Evolutionary conservation across 64 coral and sea anemone species (phyloP).

Genomic region (Stichodactyla mertensii): DNA sequence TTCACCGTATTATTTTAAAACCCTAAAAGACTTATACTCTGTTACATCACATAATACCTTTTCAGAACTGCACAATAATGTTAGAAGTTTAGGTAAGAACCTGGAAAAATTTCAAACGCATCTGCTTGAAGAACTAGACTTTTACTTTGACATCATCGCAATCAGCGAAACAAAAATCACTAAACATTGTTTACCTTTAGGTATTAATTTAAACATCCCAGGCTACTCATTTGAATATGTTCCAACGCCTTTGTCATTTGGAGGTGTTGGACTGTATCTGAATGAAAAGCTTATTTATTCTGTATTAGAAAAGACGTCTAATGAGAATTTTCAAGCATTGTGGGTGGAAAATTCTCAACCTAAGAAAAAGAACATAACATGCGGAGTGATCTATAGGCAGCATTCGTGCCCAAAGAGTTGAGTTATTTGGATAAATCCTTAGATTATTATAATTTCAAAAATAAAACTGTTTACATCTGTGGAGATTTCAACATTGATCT

Average conservation of each 20-base stretch:
- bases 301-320: not conserved
- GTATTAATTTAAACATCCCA: slow-evolving; percentile 5
- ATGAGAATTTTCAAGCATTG: too few species aligned
- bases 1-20: slow-evolving; percentile 15
- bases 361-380: too few species aligned
- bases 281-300: slow-evolving; percentile 8
- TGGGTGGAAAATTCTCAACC: too few species aligned
- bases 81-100: slow-evolving; percentile 22
- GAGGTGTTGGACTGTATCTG: slow-evolving; percentile 29
- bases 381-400: too few species aligned
- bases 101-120: slow-evolving; percentile 26
- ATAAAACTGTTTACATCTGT: too few species aligned
- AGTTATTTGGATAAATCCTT: too few species aligned
- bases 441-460: too few species aligned
- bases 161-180: slow-evolving; percentile 29
- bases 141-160: slow-evolving; percentile 16
- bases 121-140: slow-evolving; percentile 21
- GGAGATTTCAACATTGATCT: too few species aligned
- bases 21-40: not conserved
- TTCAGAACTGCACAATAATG: slow-evolving; percentile 22
- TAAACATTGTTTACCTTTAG: not conserved
- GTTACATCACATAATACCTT: not conserved
- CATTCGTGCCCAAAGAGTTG: too few species aligned
- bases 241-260: slow-evolving; percentile 24
- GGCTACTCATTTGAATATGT: slow-evolving; percentile 32